Conservation (phyloP, 2,888 invertebrate species). For the Lycocerus yunnanus region DNA sequence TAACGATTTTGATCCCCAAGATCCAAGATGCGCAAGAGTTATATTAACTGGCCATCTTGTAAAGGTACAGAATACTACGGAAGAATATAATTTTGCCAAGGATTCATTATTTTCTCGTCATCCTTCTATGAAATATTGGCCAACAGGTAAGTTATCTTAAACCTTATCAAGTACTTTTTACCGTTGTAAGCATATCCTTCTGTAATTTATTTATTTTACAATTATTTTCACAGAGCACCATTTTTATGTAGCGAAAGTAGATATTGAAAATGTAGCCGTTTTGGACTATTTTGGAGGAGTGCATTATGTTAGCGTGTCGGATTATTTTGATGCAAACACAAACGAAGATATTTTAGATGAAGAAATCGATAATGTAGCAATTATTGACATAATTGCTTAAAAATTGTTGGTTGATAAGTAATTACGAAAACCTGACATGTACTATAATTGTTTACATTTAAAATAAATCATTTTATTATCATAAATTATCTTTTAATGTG, state of each 20-base stretch:
- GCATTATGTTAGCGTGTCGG: slow-evolving; percentile 64
- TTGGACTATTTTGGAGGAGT: slow-evolving; percentile 85
- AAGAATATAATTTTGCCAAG: slow-evolving; percentile 64
- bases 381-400: slow-evolving; percentile 5
- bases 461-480: too few relatives aligned
- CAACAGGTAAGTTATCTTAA: slow-evolving; percentile 57
- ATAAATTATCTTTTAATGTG: too few relatives aligned
- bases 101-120: slow-evolving; percentile 71
- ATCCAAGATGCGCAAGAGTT: slow-evolving; percentile 76
- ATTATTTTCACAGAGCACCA: slow-evolving; percentile 67
- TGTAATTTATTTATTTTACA: not conserved
- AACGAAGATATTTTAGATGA: not conserved
- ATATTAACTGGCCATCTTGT: slow-evolving; percentile 70
- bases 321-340: slow-evolving; percentile 58
- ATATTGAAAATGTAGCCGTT: slow-evolving; percentile 73
- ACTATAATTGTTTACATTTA: too few relatives aligned
- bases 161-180: too few relatives aligned
- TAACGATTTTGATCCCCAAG: slow-evolving; percentile 71
- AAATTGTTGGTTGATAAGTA: not conserved
- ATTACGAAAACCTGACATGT: not conserved
- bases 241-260: slow-evolving; percentile 79
- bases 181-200: too few relatives aligned
- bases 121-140: slow-evolving; percentile 72
- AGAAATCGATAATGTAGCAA: not conserved
- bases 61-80: slow-evolving; percentile 46